Base-by-base conservation (phyloP, 2,888 invertebrate species). In the Cataglyphis rosenhaueri region DNA sequence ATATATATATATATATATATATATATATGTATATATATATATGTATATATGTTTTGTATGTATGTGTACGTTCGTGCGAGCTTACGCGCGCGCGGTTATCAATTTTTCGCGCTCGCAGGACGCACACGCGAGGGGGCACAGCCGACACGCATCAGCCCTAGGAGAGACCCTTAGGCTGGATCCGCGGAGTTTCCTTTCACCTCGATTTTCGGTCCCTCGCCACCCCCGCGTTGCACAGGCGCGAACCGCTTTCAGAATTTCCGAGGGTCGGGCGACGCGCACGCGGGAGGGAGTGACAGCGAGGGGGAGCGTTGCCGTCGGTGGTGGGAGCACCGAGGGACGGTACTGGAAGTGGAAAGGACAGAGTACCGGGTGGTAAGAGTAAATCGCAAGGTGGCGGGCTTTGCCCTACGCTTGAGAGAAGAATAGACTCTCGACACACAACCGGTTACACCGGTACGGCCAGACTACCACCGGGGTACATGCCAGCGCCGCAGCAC, bases 221-320 rank as follows among this genome's bases (percentile, higher is more conserved):
- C 91, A 89, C 91, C 90, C 91, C 88, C 86, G 87, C 91, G 85
- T 84, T 91, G 92, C 93, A 93, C 93, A 92, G 92, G 93, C 93
- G 93, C 93, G 91, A 90, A 86, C 74, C 86, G 89, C 86, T 89
- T 86, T 91, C 84, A 85, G 90, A 90, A 88, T 91, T 91, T 91
- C 91, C 89, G 91, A 92, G 91, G 91, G 87, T 87, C 89, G 88
- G 88, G 70, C 76, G 73, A 78, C 90, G 89, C 89, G 90, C 89
- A 89, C 90, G 84, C 71, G 74, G 73, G 62, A 73, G 84, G 57
- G 85, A 79, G 85, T 82, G 75, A 61, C 61, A 25, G 84, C 66
- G 70, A 62, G 62, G 65, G 85, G 52, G 85, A 55, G 78, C 81
- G 81, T 78, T 79, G 68, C 61, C 41, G 44, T 18, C 48, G 48